These are phyloP conservation scores for Conistra vaccinii DNA, from an alignment of 2,888 invertebrate genomes.

Conservation along the genomic window DNA sequence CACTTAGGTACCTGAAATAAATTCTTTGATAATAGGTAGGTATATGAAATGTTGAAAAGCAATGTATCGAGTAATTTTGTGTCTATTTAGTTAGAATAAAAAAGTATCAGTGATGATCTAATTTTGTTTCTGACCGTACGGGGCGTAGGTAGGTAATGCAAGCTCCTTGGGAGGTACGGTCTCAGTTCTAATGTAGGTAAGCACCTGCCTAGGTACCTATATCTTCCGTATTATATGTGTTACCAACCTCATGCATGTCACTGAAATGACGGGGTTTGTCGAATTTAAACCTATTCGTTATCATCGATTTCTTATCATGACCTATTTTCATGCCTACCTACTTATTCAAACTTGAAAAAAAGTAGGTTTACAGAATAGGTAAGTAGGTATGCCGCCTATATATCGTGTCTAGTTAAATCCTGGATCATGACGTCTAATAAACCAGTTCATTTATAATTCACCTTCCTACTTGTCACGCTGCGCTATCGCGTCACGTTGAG, in stretches of 20 bases:
- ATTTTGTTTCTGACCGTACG: not conserved
- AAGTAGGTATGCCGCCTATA: not conserved
- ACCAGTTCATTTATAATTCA: constrained; percentile 1
- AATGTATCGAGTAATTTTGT: not conserved
- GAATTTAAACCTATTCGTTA: too few species aligned
- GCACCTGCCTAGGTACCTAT: too few species aligned
- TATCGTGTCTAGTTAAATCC: not conserved
- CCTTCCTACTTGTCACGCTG: not conserved
- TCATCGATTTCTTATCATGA: too few species aligned
- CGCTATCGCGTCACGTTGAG: constrained; percentile 33
- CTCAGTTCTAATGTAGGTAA: too few species aligned
- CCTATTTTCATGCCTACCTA: not conserved
- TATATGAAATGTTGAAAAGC: not conserved
- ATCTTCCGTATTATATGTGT: too few species aligned
- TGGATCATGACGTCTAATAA: not conserved
- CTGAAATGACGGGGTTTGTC: too few species aligned
- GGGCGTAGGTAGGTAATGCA: not conserved
- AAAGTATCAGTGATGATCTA: not conserved
- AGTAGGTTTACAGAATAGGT: not conserved
- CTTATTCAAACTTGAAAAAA: not conserved
- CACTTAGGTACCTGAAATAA: too few species aligned
- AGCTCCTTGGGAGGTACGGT: too few species aligned
- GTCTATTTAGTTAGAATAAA: not conserved
- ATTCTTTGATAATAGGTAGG: not conserved
- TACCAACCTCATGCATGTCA: too few species aligned